These are phyloP conservation scores for Hydropotes inermis DNA, from an alignment of 2,113 vertebrate genomes.

Conservation along the genomic window DNA sequence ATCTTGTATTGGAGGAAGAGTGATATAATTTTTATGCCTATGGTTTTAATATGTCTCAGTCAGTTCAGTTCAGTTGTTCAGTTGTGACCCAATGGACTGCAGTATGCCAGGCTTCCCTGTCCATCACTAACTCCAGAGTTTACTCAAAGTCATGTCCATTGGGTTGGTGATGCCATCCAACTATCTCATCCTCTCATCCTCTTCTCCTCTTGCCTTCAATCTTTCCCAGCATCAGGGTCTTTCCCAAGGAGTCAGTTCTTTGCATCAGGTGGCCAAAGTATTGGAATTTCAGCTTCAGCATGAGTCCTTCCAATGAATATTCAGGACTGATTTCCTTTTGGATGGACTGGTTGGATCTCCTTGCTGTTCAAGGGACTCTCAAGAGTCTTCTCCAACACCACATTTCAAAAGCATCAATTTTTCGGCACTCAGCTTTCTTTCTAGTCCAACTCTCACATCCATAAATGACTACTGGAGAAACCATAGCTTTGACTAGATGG, in stretches of 20 bases:
- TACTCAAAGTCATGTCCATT: neutral
- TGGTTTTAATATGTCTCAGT: neutral
- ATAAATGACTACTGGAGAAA: neutral
- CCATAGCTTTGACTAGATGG: neutral
- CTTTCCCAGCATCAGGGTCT: neutral
- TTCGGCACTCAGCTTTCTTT: neutral
- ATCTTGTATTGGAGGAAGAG: neutral
- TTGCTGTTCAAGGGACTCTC: neutral
- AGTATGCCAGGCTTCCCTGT: neutral
- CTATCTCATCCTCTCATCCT: neutral
- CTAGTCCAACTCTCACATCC: neutral
- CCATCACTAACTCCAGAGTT: neutral
- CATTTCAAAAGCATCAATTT: neutral
- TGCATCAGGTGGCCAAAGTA: neutral
- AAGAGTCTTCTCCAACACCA: neutral
- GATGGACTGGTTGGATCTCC: neutral
- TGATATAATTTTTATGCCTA: neutral
- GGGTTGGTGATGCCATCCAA: neutral
- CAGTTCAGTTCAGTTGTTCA: neutral
- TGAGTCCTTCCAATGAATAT: neutral
- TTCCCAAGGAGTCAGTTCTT: neutral
- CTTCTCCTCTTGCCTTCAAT: neutral
- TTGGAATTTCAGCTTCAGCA: neutral
- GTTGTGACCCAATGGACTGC: neutral
- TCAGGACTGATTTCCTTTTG: neutral